Conservation (phyloP, 2,797 vertebrate genomes). For the Alectoris magna region DNA sequence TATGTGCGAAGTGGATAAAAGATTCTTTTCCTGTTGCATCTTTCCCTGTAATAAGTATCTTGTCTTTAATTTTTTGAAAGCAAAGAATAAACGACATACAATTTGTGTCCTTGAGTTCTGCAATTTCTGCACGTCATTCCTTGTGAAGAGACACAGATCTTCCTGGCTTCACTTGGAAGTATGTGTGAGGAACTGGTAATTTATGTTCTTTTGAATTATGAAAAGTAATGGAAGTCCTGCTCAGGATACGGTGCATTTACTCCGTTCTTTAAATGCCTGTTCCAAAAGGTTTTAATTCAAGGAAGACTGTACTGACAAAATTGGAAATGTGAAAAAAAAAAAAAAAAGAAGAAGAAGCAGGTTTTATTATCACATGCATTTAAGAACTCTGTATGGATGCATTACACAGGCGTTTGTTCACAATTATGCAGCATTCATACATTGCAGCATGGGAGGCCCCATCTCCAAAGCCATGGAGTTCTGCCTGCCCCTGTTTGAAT, state of each 20-base stretch:
- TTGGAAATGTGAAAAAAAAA: neutral
- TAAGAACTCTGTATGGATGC: neutral
- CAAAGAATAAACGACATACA: neutral
- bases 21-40: neutral
- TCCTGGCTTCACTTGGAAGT: neutral
- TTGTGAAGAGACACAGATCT: neutral
- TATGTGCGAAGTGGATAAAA: neutral
- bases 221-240: neutral
- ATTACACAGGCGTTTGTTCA: neutral
- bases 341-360: neutral
- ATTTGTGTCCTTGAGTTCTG: neutral
- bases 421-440: neutral
- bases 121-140: neutral
- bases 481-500: rapidly evolving
- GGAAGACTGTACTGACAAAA: neutral
- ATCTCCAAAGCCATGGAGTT: neutral
- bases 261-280: neutral
- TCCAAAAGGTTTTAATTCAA: neutral
- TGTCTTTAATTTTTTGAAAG: neutral
- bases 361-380: neutral
- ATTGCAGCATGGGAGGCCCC: rapidly evolving
- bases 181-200: neutral
- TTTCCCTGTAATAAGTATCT: neutral
- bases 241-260: neutral
- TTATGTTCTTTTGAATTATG: neutral